Base-by-base conservation (phyloP, 2,797 vertebrate genomes). In the Xiphophorus birchmanni region DNA sequence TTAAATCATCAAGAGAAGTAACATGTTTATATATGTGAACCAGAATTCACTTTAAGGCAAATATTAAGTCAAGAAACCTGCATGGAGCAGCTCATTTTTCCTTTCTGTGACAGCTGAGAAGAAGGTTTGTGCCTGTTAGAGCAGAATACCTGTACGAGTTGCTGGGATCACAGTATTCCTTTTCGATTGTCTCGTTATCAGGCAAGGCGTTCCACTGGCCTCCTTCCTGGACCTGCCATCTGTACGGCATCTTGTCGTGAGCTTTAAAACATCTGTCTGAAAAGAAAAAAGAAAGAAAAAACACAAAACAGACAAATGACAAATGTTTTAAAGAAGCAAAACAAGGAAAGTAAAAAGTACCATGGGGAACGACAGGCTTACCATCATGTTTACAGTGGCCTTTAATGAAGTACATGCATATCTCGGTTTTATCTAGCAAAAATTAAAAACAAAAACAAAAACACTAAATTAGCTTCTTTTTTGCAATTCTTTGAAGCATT, bases 321-420 rank as follows among this genome's bases (percentile, higher is more conserved):
- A 47, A 47, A 47, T 15, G 4, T 4, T 47, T 47, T 47, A 47
- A 15, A 47, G 13, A 1, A 23, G 17, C 5, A 76, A 37, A 47
- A 47, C 29, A 58, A 40, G 0, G 0, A 35, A 6, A 0, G 0
- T 7, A n/a, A 63, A 50, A 6, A 11, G 2, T 18, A 2, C 0
- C 5, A 7, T 12, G 0, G 26, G 9, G 29, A 67, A 6, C 5
- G 1, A 12, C 21, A 3, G 2, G 32, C 2, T 2, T 84, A 96
- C 96, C 95, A 0, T 83, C 87, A 26, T 95, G 81, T 42, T 2
- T 93, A 79, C 95, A 96, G 80, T n/a, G 5, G 58, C 95, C 95
- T 86, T 94, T 96, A 78, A 96, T 84, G 87, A 90, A 96, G 89
- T 75, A 95, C 92, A 95, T 82, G 82, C 96, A 96, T 65, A 96